Conservation (phyloP, 2,888 invertebrate species). For the Philopedon plagiatum region DNA sequence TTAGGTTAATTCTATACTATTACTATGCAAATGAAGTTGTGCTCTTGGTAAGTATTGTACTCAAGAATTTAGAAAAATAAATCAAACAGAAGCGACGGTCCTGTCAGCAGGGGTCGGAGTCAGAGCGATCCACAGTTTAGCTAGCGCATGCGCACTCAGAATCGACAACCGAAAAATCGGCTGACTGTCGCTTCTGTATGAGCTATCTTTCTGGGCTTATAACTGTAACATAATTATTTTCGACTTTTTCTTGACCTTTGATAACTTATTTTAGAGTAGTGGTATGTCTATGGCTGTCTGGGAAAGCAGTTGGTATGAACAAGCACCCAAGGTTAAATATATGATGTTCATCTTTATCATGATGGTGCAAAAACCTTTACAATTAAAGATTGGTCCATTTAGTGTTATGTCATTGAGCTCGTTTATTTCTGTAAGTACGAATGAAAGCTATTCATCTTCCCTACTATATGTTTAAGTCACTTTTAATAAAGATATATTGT, state of each 20-base stretch:
- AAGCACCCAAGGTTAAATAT: constrained; percentile 30
- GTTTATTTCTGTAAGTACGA: constrained; percentile 31
- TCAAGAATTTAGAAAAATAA: too few relatives aligned
- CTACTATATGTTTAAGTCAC: too few relatives aligned
- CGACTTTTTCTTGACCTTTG: too few relatives aligned
- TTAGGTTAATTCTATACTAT: constrained; percentile 53
- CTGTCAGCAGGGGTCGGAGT: too few relatives aligned
- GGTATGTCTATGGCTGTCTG: constrained; percentile 23
- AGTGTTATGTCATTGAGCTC: constrained; percentile 38
- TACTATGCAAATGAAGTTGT: constrained; percentile 55
- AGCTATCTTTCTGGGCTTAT: too few relatives aligned
- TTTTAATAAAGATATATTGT: too few relatives aligned
- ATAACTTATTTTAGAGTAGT: constrained; percentile 32
- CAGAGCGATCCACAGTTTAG: too few relatives aligned
- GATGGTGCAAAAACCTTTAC: constrained; percentile 26
- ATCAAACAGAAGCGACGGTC: too few relatives aligned
- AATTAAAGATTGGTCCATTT: constrained; percentile 36
- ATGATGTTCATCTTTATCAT: constrained; percentile 43
- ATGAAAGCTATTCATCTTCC: background rate
- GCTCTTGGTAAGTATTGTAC: constrained; percentile 49
- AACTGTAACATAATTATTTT: too few relatives aligned
- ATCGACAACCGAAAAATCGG: too few relatives aligned
- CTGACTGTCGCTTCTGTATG: too few relatives aligned
- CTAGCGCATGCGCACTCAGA: too few relatives aligned
- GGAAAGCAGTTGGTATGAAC: constrained; percentile 42